Evolutionary conservation across 2,113 vertebrate genomes (phyloP).

Genomic region (Oriolus oriolus): DNA sequence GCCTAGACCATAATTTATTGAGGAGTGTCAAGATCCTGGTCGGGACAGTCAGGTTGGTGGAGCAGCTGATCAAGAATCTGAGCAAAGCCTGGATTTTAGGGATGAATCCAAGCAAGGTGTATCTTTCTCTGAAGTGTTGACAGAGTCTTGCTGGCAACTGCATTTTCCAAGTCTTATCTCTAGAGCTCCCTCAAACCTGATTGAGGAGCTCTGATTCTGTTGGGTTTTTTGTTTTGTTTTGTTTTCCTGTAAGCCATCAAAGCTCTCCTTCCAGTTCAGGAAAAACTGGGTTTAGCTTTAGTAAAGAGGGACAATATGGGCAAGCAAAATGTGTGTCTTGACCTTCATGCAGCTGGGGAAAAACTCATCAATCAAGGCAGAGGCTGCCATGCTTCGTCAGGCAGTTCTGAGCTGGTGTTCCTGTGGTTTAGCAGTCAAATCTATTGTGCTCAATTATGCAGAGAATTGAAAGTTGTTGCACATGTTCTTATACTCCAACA

Average conservation of each 20-base stretch:
- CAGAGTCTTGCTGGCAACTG: not conserved
- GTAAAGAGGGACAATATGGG: not conserved
- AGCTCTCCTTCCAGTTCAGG: not conserved
- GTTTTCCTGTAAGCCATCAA: not conserved
- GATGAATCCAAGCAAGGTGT: not conserved
- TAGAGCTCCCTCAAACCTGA: not conserved
- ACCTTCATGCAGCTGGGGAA: not conserved
- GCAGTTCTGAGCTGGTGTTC: not conserved
- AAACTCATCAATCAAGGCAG: not conserved
- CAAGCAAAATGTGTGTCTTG: not conserved
- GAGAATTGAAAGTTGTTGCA: not conserved
- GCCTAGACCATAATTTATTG: not conserved
- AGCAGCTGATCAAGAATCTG: not conserved
- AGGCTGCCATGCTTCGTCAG: not conserved
- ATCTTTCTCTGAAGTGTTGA: not conserved
- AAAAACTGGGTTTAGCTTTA: not conserved
- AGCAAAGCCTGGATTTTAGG: not conserved
- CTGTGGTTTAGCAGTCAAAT: not conserved
- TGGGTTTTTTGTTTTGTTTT: not conserved
- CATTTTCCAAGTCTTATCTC: not conserved
- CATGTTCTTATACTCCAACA: accelerated
- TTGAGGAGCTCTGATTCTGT: not conserved
- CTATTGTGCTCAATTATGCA: not conserved
- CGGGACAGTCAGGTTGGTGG: not conserved
- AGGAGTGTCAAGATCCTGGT: not conserved